A percentile compares a stretch with the other conserved stretches of the same genome.
These are phyloP conservation scores for Drosophila pallidifrons DNA, from an alignment of 1,140 invertebrate genomes.

Conservation along the genomic window DNA sequence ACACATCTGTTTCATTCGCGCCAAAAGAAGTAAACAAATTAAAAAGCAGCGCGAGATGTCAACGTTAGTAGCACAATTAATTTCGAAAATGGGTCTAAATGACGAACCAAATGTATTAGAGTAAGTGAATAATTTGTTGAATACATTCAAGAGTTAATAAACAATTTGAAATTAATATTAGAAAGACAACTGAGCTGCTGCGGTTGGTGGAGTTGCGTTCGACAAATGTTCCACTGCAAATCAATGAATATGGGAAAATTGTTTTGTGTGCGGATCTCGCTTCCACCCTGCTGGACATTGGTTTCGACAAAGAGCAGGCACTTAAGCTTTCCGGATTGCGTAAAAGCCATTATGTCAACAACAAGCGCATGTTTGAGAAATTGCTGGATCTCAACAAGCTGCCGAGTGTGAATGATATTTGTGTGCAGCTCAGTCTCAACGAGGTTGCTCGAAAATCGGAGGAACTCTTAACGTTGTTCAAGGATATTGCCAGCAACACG, in stretches of 20 bases:
- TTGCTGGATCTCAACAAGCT: slow-evolving; percentile 82
- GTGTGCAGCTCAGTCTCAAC: slow-evolving; percentile 83
- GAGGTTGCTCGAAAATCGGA: slow-evolving; percentile 80
- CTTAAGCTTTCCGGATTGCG: slow-evolving; percentile 82
- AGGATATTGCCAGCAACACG: slow-evolving; percentile 53
- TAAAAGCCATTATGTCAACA: slow-evolving; percentile 83
- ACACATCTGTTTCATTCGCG: slow-evolving; percentile 43
- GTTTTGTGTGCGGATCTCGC: slow-evolving; percentile 75
- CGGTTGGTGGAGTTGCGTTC: slow-evolving; percentile 76
- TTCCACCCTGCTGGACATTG: slow-evolving; percentile 56
- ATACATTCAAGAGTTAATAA: not conserved
- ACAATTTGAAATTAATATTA: slow-evolving; percentile 22
- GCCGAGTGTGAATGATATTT: slow-evolving; percentile 82
- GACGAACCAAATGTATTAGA: slow-evolving; percentile 70
- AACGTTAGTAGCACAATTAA: slow-evolving; percentile 74
- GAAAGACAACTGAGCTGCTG: slow-evolving; percentile 77
- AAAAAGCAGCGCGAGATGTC: slow-evolving; percentile 52
- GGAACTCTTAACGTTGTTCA: slow-evolving; percentile 79
- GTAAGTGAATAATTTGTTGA: slow-evolving; percentile 41
- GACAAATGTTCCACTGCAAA: slow-evolving; percentile 70
- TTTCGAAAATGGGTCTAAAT: slow-evolving; percentile 73
- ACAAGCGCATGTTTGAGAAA: slow-evolving; percentile 84
- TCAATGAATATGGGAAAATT: slow-evolving; percentile 83
- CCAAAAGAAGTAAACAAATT: slow-evolving; percentile 35
- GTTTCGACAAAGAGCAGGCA: slow-evolving; percentile 82